phyloP scores from a whole-genome alignment of 1,140 invertebrate genomes.

The Microvelia longipes region DNA sequence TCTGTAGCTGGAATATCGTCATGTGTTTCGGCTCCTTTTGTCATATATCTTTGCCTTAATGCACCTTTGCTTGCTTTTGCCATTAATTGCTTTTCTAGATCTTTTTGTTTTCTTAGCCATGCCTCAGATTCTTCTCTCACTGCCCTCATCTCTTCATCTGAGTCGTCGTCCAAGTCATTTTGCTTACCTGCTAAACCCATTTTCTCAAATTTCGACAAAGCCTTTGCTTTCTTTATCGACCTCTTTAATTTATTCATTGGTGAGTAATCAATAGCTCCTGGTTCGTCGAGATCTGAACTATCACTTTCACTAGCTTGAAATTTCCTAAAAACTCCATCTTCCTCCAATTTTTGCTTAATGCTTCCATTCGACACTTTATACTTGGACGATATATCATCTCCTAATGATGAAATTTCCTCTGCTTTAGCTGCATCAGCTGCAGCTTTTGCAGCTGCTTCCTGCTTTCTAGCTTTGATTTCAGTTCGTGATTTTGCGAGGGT shows the following conservation, averaged over 20 bases:
- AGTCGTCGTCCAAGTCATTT: not conserved
- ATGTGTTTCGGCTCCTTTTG: not conserved
- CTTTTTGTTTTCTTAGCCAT: slow-evolving; percentile 1
- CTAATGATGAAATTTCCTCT: not conserved
- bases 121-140: not conserved
- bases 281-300: not conserved
- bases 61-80: not conserved
- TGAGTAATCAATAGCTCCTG: not conserved
- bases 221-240: not conserved
- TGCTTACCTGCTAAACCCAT: not conserved
- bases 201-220: not conserved
- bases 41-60: not conserved
- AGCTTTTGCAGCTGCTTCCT: not conserved
- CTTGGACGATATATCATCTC: not conserved
- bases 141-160: not conserved
- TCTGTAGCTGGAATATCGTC: not conserved
- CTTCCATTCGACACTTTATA: not conserved
- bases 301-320: not conserved
- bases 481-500: not conserved
- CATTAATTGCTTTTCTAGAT: not conserved
- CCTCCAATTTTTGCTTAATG: not conserved
- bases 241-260: not conserved
- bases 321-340: not conserved
- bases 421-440: not conserved
- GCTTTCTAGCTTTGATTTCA: not conserved